phyloP scores from a whole-genome alignment of 2,888 invertebrate species.

The Eupithecia subumbrata region DNA sequence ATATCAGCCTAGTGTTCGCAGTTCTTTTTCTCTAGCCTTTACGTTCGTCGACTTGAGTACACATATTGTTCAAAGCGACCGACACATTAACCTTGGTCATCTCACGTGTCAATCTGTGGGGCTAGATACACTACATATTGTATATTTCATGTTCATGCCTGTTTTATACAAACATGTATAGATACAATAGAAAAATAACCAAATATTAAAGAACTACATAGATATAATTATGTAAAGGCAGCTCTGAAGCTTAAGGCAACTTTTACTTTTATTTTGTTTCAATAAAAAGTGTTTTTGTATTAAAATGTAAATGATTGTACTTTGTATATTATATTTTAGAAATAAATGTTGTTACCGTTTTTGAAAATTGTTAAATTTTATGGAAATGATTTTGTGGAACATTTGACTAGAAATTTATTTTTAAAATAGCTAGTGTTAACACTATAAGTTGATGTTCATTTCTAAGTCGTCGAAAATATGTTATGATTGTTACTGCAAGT shows the following conservation, averaged over 20 bases:
- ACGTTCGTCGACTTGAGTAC: neutral
- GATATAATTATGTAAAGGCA: neutral
- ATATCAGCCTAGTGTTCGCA: neutral
- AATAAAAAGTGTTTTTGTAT: constrained; percentile 6
- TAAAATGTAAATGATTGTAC: constrained; percentile 52
- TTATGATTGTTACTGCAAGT: constrained; percentile 57
- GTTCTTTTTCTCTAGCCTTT: neutral
- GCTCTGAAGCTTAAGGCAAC: neutral
- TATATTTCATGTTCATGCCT: neutral
- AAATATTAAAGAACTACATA: neutral
- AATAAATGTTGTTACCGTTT: constrained; percentile 76
- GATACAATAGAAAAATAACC: neutral
- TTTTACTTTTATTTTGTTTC: neutral
- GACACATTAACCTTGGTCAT: neutral
- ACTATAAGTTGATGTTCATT: constrained; percentile 47
- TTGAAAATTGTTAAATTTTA: constrained; percentile 78
- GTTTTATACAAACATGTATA: neutral
- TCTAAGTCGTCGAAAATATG: constrained; percentile 49
- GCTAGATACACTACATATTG: neutral
- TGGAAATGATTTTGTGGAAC: constrained; percentile 65
- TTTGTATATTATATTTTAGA: constrained; percentile 54
- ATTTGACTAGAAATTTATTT: constrained; percentile 52
- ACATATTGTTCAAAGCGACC: neutral
- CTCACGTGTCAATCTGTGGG: neutral
- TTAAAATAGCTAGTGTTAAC: constrained; percentile 43